Base-by-base conservation (phyloP, 2,797 vertebrate genomes). In the Myotis findleyi region DNA sequence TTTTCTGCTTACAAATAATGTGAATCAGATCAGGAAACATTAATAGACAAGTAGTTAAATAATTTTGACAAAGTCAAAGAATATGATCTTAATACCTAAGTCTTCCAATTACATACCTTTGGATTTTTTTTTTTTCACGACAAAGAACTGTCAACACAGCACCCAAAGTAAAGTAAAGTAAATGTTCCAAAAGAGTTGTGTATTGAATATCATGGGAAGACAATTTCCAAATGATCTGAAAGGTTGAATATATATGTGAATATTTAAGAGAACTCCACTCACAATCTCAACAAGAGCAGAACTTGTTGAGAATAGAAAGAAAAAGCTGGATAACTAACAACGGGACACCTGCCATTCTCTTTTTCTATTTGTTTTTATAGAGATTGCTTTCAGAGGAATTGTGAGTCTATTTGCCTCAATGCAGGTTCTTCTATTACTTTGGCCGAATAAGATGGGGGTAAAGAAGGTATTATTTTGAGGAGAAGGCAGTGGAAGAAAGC, bases 341-440 rank as follows among this genome's bases (percentile, higher is more conserved):
- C 0, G 25, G 13, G 77, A 77, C 20, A 73, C 8, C 16, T 77
- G 57, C 1, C 57, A 30, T 41, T 93, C 10, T 68, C 55, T 9
- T 76, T 75, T 49, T 55, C 36, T 88, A 6, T 16, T 44, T 77
- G 6, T 33, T 89, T 93, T 75, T 71, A 55, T 23, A n/a, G 49
- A 77, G 59, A 73, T 82, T 71, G 7, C 23, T 86, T 94, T 72
- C 30, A 75, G 66, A 62, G 33, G 16, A 51, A 84, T 91, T 93
- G 64, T 87, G 41, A 85, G 41, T 64, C 25, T 44, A 51, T 90
- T 89, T 92, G 7, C 14, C 51, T 73, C 5, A 12, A 14, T 59
- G 23, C 16, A 90, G 51, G 3, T 88, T 9, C 8, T 84, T 82
- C 69, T 79, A 14, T 81, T 85, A 25, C 68, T 25, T 36, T 75